These are phyloP conservation scores for Cyrtorhinus lividipennis DNA, from an alignment of 1,140 invertebrate genomes.

Conservation along the genomic window DNA sequence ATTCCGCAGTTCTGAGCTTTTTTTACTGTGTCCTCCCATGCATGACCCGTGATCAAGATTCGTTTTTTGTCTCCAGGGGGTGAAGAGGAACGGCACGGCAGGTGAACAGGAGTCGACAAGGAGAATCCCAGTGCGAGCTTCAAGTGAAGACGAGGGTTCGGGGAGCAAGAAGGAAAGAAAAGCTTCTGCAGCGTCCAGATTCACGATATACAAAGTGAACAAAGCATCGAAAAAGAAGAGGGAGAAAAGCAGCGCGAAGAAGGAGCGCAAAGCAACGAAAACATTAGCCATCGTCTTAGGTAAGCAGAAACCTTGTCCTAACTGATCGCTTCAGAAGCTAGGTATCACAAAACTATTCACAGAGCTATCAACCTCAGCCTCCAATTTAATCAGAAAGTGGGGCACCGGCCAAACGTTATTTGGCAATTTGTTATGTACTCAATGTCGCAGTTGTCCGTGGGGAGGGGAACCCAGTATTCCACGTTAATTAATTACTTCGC, in stretches of 20 bases:
- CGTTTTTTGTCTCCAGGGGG: slow-evolving; percentile 10
- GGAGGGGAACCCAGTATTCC: too few species aligned
- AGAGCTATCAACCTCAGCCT: too few species aligned
- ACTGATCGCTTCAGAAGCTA: too few species aligned
- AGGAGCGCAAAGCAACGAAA: slow-evolving; percentile 98
- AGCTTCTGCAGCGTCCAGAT: slow-evolving; percentile 36
- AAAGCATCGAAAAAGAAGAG: slow-evolving; percentile 89
- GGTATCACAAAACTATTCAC: too few species aligned
- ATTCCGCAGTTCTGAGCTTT: too few species aligned
- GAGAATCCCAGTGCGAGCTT: slow-evolving; percentile 27
- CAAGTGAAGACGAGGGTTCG: slow-evolving; percentile 25
- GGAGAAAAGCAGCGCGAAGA: slow-evolving; percentile 86
- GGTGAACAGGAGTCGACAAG: slow-evolving; percentile 18
- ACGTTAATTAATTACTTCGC: too few species aligned
- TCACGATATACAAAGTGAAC: slow-evolving; percentile 83
- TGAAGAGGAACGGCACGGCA: slow-evolving; percentile 23
- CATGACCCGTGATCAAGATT: too few species aligned
- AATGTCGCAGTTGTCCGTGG: too few species aligned
- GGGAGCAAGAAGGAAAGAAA: slow-evolving; percentile 51
- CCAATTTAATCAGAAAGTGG: too few species aligned
- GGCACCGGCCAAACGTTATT: too few species aligned
- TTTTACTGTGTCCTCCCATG: too few species aligned
- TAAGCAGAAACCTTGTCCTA: slow-evolving; percentile 36
- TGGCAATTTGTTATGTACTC: too few species aligned
- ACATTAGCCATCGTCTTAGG: slow-evolving; percentile 96